phyloP scores from a whole-genome alignment of 2,797 vertebrate genomes.

The Sphaeramia orbicularis region DNA sequence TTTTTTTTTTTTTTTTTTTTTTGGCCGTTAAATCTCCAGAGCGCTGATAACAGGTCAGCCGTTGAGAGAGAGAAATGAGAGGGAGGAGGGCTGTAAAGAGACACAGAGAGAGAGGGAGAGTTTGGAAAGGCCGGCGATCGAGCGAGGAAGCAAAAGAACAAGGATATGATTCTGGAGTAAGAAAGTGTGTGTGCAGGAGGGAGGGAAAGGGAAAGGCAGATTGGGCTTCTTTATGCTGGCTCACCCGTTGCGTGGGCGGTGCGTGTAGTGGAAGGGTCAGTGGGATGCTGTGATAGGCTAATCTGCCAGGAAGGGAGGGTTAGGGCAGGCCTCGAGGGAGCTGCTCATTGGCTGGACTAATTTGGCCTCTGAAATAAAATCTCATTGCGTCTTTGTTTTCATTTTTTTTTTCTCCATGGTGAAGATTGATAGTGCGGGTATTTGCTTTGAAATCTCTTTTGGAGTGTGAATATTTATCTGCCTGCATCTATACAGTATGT shows the following conservation, averaged over 20 bases:
- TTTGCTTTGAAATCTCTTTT: conserved; percentile 66
- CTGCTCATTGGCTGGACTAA: conserved; percentile 75
- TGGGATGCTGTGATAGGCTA: conserved; percentile 80
- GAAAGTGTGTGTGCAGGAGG: conserved; percentile 60
- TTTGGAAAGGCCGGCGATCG: conserved; percentile 6
- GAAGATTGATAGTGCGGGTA: conserved; percentile 72
- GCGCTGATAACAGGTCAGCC: conserved; percentile 80
- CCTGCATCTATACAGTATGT: conserved; percentile 52
- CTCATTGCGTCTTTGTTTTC: conserved; percentile 63
- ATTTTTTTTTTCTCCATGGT: conserved; percentile 34
- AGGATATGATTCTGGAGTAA: conserved; percentile 66
- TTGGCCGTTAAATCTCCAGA: conserved; percentile 73
- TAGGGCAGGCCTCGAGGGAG: conserved; percentile 73
- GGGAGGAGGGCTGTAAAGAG: conserved; percentile 43
- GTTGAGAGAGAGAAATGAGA: conserved; percentile 65
- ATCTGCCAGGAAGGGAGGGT: conserved; percentile 80
- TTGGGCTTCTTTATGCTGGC: conserved; percentile 71
- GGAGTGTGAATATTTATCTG: conserved; percentile 70
- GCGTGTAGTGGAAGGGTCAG: conserved; percentile 75
- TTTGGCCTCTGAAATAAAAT: conserved; percentile 78
- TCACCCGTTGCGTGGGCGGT: conserved; percentile 78
- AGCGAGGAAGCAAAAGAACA: conserved; percentile 56
- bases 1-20: conserved; percentile 42
- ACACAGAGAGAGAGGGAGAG: conserved; percentile 19
- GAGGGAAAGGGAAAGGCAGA: conserved; percentile 47